These are phyloP conservation scores for Xenus cinereus DNA, from an alignment of 2,113 vertebrate genomes.

Conservation along the genomic window DNA sequence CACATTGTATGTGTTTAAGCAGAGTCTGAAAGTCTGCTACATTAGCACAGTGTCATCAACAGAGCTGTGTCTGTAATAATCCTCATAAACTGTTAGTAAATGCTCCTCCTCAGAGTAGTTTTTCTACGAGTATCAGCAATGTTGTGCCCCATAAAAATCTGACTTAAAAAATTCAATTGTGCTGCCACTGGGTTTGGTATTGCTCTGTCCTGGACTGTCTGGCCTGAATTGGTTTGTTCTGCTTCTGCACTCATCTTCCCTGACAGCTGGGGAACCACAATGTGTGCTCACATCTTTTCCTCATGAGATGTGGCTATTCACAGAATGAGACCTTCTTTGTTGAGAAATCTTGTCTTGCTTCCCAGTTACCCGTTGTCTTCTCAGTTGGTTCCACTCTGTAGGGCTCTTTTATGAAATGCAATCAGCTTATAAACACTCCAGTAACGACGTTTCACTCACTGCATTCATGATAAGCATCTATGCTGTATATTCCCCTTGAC, in stretches of 20 bases:
- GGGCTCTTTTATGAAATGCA: not conserved
- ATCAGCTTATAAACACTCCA: not conserved
- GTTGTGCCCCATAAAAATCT: not conserved
- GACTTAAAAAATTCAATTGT: not conserved
- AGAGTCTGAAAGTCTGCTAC: not conserved
- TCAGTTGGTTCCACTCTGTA: not conserved
- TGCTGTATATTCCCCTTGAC: not conserved
- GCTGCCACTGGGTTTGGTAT: not conserved
- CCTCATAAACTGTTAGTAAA: not conserved
- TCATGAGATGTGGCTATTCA: not conserved
- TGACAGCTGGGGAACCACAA: not conserved
- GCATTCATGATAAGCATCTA: not conserved
- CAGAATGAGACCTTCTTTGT: not conserved
- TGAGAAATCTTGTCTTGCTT: not conserved
- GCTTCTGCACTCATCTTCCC: not conserved
- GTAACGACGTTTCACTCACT: not conserved
- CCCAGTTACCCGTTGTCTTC: not conserved
- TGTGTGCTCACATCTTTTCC: not conserved
- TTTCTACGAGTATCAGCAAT: not conserved
- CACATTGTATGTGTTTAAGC: not conserved
- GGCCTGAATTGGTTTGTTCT: not conserved
- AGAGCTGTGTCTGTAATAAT: not conserved
- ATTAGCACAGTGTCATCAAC: not conserved
- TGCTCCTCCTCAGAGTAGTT: not conserved
- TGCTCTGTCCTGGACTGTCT: not conserved